Base-by-base conservation (phyloP, 2,888 invertebrate genomes). In the Ennomos quercinarius region DNA sequence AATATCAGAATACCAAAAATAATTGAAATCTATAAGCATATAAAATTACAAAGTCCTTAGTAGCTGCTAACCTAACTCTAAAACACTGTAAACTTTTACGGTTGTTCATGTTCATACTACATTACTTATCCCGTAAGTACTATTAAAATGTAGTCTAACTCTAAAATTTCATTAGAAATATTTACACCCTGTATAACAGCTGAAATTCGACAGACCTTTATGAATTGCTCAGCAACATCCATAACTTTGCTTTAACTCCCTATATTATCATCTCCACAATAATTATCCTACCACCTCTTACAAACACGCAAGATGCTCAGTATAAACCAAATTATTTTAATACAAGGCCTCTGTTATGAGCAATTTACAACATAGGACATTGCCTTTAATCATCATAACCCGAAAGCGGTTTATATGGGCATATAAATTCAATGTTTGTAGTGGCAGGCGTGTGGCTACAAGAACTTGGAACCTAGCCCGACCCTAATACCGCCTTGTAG, bases 391-490 rank as follows among this genome's bases (percentile, higher is more conserved):
- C 86, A 81, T 80, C 73, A 77, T 74, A 75, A 67, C 78, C 78
- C 55, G 38, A 55, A 55, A 39, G 46, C 34, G 55, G 55, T 82
- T 83, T 83, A 81, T 79, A 78, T 82, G 77, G 80, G 76, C 55
- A 66, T 83, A 83, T 90, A 89, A 88, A 87, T 88, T 87, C 80
- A 84, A 82, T 77, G 80, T 81, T 54, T 54, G 59, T 42, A 54
- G 48, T 74, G 78, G 80, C 77, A 71, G 60, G 66, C 67, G 71
- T 57, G 64, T 70, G 71, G 74, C 70, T 87, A 90, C 89, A 89
- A 89, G 89, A 87, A 74, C 83, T 84, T 90, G 90, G 90, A 87
- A 83, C 77, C 78, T 75, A 78, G 85, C 87, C 86, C 86, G 81
- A 78, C 78, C 83, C 80, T 85, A 85, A 85, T 85, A 79, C 74